Evolutionary conservation across 2,888 invertebrate genomes (phyloP), one percentile per base, ranked within the genome.

Genomic region (Chirona hameri): DNA sequence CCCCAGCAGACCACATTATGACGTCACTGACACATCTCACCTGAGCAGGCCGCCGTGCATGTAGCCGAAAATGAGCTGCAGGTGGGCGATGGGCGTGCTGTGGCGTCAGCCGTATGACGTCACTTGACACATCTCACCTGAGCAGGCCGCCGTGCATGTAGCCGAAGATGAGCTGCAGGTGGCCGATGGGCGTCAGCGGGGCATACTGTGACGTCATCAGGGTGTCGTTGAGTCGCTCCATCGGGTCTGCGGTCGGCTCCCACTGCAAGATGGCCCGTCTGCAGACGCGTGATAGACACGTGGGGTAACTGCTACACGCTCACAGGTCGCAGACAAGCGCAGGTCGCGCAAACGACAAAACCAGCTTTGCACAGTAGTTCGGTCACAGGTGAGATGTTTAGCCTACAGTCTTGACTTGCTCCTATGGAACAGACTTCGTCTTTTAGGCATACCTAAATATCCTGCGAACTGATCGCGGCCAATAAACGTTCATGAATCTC

Each of bases 101-200:
- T 2, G 65, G 83, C 39, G 81, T 81, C 69, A 81, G 57, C 15
- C 83, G 15, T n/a, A 83, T 55, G 46, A 55, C 82, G 80, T 83
- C 39, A 39, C 39, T 5, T 39, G n/a, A 39, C 39, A 39, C 39
- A 18, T 52, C 55, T 46, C 81, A 88, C 86, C 89, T 88, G 85
- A 90, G 87, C 84, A 90, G 89, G 79, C 91, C 90, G 85, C 89
- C 89, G 86, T 91, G 90, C 87, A 92, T 89, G 85, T 91, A 88
- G 0, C 91, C 91, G 88, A 92, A 92, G 83, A 92, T 89, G 79
- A 90, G 89, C 86, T 92, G 91, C 79, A 92, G 87, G 85, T 91
- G 91, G 1, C 90, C 91, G 84, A 90, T 88, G 18, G 88, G 88
- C 57, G 89, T 88, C n/a, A 86, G 87, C 24, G 90, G 90, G 83